Conservation (phyloP, 2,797 vertebrate species). For the Cossypha niveicapilla region DNA sequence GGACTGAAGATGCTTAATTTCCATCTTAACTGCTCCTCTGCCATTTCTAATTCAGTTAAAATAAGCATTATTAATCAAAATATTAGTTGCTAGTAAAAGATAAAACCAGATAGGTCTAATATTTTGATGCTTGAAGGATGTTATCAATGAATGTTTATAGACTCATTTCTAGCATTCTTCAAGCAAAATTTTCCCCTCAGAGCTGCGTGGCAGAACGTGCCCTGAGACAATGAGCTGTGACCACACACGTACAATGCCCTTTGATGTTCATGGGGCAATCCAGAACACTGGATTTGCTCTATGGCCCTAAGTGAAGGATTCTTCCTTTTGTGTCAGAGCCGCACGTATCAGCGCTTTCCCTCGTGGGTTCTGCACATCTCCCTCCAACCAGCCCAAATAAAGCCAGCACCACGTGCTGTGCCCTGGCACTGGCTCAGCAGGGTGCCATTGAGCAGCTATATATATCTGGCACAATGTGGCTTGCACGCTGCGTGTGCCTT, state of each 20-base stretch:
- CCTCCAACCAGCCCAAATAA: conserved; percentile 59
- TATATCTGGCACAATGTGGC: conserved; percentile 57
- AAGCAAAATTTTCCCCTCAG: not conserved
- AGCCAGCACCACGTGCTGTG: conserved; percentile 5
- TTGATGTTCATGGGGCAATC: not conserved
- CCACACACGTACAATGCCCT: not conserved
- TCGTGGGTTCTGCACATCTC: conserved; percentile 57
- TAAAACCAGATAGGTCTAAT: not conserved
- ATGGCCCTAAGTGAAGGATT: conserved; percentile 37
- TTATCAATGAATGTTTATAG: not conserved
- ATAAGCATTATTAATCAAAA: not conserved
- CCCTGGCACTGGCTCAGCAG: conserved; percentile 52
- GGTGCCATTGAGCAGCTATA: conserved; percentile 52
- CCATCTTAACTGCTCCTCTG: not conserved
- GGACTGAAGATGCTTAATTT: not conserved
- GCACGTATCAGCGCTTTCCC: conserved; percentile 43
- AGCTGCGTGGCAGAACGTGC: not conserved
- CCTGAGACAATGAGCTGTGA: not conserved
- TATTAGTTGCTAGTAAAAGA: not conserved
- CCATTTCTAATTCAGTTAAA: not conserved
- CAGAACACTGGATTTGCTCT: conserved; percentile 9
- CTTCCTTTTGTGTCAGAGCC: conserved; percentile 45
- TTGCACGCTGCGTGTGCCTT: not conserved
- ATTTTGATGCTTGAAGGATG: not conserved
- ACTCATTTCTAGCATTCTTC: not conserved